Base-by-base conservation (phyloP, 1,140 invertebrate species). In the Scaptomyza hsui region DNA sequence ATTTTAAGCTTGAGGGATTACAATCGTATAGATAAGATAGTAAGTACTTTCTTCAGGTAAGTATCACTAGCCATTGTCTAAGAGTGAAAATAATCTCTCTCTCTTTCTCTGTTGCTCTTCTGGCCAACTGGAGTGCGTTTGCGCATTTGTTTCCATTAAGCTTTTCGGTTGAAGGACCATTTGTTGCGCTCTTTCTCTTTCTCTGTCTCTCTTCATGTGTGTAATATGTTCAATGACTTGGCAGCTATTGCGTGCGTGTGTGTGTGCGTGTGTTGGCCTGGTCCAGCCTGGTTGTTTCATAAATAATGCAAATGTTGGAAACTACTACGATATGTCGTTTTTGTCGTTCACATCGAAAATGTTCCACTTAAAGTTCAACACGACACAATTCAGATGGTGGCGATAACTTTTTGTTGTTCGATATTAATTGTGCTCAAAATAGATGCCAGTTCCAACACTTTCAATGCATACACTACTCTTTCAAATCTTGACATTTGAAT, bases 221-320 rank as follows among this genome's bases (percentile, higher is more conserved):
- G 26, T 29, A 9, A 10, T 4, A 16, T n/a, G 45, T 59, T 59
- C 9, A 19, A 35, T 47, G 21, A 16, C 16, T 44, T 35, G 29
- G 29, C 10, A 35, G 35, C n/a, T 42, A n/a, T 59, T 37, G 44
- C 12, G 32, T 29, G 26, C n/a, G n/a, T n/a, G n/a, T n/a, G n/a
- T n/a, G n/a, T n/a, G n/a, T n/a, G n/a, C n/a, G n/a, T 37, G 32
- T 37, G 32, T n/a, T 37, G 32, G 6, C 26, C 7, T 29, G 26
- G 6, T 29, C 32, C 12, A 12, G 32, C 35, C 16, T 16, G 35
- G 15, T 21, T 13, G 18, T 63, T 63, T 72, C 65, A 78, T 83
- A 72, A 75, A 83, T 83, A 64, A 82, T 79, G 48, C 48, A 83
- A 61, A 61, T 53, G 16, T 39, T 63, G 24, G 37, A 37, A 71